These are phyloP conservation scores for Capreolus pygargus DNA, from an alignment of 2,113 vertebrate species.

Conservation along the genomic window DNA sequence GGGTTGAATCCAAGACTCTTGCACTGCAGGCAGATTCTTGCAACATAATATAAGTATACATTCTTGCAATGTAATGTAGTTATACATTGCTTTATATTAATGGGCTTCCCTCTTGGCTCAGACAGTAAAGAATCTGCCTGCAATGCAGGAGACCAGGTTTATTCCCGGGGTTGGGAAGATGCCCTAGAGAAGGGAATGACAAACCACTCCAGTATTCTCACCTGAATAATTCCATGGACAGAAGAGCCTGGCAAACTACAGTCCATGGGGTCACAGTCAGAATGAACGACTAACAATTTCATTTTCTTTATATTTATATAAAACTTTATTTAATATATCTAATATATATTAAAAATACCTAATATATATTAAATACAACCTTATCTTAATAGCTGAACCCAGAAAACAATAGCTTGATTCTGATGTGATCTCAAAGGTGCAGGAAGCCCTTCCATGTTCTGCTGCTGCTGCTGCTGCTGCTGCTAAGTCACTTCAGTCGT, in stretches of 20 bases:
- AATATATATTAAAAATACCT: too few species aligned
- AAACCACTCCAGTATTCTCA: not conserved
- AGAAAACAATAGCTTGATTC: not conserved
- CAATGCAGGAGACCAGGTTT: not conserved
- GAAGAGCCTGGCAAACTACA: not conserved
- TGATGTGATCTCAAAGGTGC: not conserved
- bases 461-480: too few species aligned
- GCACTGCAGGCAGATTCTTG: fast-evolving
- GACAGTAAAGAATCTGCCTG: not conserved
- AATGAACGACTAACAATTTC: not conserved
- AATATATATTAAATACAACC: too few species aligned
- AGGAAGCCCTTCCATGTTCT: not conserved
- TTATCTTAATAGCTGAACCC: not conserved
- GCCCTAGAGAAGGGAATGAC: not conserved
- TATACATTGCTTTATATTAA: not conserved
- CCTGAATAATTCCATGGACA: not conserved
- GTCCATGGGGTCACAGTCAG: not conserved
- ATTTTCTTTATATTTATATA: not conserved
- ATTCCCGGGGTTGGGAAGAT: not conserved
- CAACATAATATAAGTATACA: not conserved
- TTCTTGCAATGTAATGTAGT: not conserved
- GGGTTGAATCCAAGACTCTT: not conserved
- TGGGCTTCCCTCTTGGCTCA: not conserved
- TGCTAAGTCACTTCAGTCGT: too few species aligned
- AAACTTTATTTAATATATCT: not conserved